phyloP scores from a whole-genome alignment of 2,113 vertebrate genomes.

The rat (Rattus norvegicus) region GRCr8 NC_086030.1:17205001-17205500 shows the following conservation, averaged over 20 bases:
- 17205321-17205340: neutral
- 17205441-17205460: neutral
- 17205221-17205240: neutral
- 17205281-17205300: neutral
- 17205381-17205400: neutral
- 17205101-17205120: neutral
- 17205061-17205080: neutral
- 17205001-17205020: neutral
- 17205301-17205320: neutral
- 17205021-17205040: neutral
- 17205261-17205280: neutral
- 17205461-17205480: neutral
- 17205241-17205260: neutral
- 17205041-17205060: neutral
- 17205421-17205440: neutral
- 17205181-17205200: too few relatives aligned
- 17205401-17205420: neutral
- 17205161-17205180: too few relatives aligned
- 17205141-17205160: neutral
- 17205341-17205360: neutral
- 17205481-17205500: neutral
- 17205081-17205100: neutral
- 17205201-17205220: too few relatives aligned
- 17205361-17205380: neutral
- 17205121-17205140: too few relatives aligned